A percentile compares a stretch with the other conserved stretches of the same genome.
Evolutionary conservation across 2,888 invertebrate species (phyloP).

Genomic region (Proisotoma minuta): DNA sequence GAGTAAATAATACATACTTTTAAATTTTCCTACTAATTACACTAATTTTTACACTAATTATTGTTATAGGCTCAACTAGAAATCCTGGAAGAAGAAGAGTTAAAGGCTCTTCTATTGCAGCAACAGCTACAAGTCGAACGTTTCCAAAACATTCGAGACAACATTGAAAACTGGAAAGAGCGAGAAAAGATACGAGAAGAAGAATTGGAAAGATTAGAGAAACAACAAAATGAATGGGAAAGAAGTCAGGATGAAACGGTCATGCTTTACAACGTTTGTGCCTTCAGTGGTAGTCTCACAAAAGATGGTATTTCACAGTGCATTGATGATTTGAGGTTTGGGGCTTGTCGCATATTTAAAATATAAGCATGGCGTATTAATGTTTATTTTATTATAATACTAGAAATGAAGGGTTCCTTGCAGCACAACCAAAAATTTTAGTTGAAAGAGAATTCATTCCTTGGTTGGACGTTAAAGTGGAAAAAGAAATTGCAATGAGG

Average conservation of each 20-base stretch:
- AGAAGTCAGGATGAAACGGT: slow-evolving; percentile 20
- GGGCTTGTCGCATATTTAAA: no score
- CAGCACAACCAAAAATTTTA: neutral
- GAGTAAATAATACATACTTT: slow-evolving; percentile 15
- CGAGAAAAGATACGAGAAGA: slow-evolving; percentile 26
- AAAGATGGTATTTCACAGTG: neutral
- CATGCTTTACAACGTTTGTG: slow-evolving; percentile 1
- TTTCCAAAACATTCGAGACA: slow-evolving; percentile 22
- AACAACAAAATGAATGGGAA: slow-evolving; percentile 8
- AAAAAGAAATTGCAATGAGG: slow-evolving; percentile 13
- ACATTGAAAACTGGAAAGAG: slow-evolving; percentile 24
- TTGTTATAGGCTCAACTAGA: slow-evolving; percentile 35
- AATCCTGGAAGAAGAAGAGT: slow-evolving; percentile 40
- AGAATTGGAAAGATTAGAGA: slow-evolving; percentile 29
- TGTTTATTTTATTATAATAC: neutral
- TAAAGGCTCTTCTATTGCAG: slow-evolving; percentile 29
- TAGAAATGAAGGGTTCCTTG: neutral
- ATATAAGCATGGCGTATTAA: neutral
- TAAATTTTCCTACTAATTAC: neutral
- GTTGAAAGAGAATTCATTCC: neutral
- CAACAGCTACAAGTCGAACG: slow-evolving; percentile 28
- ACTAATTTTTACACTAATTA: neutral
- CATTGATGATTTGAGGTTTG: neutral
- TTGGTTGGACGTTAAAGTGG: slow-evolving; percentile 21
- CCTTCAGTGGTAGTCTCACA: neutral